Conservation (phyloP, 2,113 vertebrate species). For the Athene cunicularia region DNA sequence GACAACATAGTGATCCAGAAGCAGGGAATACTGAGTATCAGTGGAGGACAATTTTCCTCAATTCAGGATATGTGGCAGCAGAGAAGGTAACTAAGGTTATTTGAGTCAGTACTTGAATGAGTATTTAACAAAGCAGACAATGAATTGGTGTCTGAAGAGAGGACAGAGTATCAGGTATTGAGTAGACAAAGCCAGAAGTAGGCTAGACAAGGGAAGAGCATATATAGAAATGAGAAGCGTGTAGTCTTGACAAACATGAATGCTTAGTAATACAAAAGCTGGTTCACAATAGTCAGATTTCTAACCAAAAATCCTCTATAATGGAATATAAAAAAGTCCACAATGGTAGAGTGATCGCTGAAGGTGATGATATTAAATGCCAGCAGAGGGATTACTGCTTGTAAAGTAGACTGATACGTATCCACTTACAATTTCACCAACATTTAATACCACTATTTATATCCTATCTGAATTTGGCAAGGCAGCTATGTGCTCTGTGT, state of each 20-base stretch:
- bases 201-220: not conserved
- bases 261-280: not conserved
- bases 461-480: conserved; percentile 23
- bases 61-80: not conserved
- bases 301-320: not conserved
- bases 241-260: not conserved
- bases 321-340: not conserved
- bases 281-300: not conserved
- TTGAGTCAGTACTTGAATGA: not conserved
- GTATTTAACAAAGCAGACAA: not conserved
- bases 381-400: not conserved
- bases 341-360: not conserved
- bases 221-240: not conserved
- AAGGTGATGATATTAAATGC: not conserved
- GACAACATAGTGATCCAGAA: not conserved
- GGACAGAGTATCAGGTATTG: not conserved
- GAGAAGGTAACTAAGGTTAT: not conserved
- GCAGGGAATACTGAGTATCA: not conserved
- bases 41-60: not conserved
- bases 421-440: conserved; percentile 7
- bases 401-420: not conserved
- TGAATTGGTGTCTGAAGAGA: not conserved
- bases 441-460: conserved; percentile 30
- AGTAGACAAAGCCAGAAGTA: not conserved
- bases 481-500: not conserved